Conservation (phyloP, 1,140 invertebrate genomes). For the Lycorma delicatula region DNA sequence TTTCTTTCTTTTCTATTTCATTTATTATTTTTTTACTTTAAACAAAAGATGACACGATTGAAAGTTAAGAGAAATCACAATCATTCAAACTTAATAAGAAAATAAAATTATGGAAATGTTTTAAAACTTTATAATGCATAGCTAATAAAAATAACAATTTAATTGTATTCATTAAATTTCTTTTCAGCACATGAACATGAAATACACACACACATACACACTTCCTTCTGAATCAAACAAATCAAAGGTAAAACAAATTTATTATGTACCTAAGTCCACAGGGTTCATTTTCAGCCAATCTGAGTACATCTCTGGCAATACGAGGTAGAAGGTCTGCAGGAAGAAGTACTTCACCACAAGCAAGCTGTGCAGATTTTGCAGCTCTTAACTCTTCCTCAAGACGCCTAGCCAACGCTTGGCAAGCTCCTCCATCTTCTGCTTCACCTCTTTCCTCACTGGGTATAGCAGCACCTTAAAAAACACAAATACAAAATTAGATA, state of each 20-base stretch:
- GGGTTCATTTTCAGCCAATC: constrained; percentile 73
- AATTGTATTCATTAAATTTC: too few relatives aligned
- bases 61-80: too few relatives aligned
- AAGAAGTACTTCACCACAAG: constrained; percentile 69
- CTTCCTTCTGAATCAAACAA: too few relatives aligned
- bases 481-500: not conserved
- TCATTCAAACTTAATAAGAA: too few relatives aligned
- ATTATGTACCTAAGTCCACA: constrained; percentile 59
- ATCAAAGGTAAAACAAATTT: too few relatives aligned
- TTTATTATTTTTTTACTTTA: too few relatives aligned
- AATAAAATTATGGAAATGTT: not conserved
- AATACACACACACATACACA: too few relatives aligned
- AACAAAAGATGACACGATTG: too few relatives aligned
- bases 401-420: constrained; percentile 43
- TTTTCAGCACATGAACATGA: too few relatives aligned
- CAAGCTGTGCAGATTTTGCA: constrained; percentile 65
- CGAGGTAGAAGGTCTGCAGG: constrained; percentile 65
- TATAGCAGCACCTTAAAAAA: constrained; percentile 20
- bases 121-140: not conserved
- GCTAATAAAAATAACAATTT: not conserved
- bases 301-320: constrained; percentile 64
- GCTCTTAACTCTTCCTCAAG: constrained; percentile 65
- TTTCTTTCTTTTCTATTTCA: too few relatives aligned
- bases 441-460: constrained; percentile 7
- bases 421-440: constrained; percentile 18